A percentile compares a stretch with the other conserved stretches of the same genome.
Evolutionary conservation across 2,888 invertebrate species (phyloP).

Genomic region (Petrolisthes cinctipes): DNA sequence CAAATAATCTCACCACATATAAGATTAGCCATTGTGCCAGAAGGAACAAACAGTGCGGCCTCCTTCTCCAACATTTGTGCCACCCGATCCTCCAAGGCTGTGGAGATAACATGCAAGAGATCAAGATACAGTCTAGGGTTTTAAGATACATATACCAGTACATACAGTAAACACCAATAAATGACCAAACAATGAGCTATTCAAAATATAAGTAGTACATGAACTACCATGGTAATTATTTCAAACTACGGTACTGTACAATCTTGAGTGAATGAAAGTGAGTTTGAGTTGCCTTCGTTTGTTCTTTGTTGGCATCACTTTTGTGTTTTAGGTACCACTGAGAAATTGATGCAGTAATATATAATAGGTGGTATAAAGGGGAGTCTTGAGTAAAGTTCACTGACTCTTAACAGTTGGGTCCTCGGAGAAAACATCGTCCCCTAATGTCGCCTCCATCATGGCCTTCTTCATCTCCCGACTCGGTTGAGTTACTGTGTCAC

Average conservation of each 20-base stretch:
- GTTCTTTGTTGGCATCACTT: too few species aligned
- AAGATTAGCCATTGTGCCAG: conserved; percentile 96
- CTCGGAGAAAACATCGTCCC: conserved; percentile 93
- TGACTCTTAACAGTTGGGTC: conserved; percentile 86
- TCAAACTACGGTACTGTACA: too few species aligned
- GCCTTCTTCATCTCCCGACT: conserved; percentile 86
- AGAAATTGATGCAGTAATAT: too few species aligned
- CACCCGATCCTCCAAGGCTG: conserved; percentile 80
- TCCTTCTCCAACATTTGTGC: conserved; percentile 88
- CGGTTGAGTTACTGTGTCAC: conserved; percentile 91
- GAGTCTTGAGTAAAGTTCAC: not conserved
- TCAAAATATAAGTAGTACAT: not conserved
- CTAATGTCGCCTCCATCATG: conserved; percentile 87
- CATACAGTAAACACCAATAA: too few species aligned
- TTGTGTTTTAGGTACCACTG: too few species aligned
- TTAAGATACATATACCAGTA: too few species aligned
- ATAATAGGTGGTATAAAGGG: too few species aligned
- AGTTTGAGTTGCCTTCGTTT: too few species aligned
- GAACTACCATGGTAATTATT: too few species aligned
- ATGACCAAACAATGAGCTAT: not conserved
- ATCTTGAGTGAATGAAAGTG: too few species aligned
- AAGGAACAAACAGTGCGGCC: conserved; percentile 87
- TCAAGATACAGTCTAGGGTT: too few species aligned
- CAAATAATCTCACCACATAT: conserved; percentile 79
- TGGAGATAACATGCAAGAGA: not conserved